Evolutionary conservation across 2,888 invertebrate genomes (phyloP), one percentile per base, ranked within the genome.

Genomic region (Tachystola acroxantha): DNA sequence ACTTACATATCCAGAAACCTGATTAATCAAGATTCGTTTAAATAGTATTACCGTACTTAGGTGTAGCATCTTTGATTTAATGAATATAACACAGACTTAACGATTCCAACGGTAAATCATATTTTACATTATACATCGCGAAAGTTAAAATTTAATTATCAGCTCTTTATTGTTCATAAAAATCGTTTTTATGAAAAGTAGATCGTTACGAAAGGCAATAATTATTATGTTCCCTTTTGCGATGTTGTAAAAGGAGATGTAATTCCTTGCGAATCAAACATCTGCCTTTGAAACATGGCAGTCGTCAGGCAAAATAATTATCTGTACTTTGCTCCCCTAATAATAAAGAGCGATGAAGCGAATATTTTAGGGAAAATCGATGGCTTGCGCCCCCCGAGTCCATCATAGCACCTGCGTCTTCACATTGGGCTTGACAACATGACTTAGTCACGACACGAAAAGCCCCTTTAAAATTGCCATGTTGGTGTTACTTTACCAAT

Each of bases 231-330:
- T 50, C 55, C 50, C 50, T 48, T 50, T 53, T 49, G 43, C 46
- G 44, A 59, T 37, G 53, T 57, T 56, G 51, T 59, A 59, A 62
- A 63, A 54, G 50, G 57, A 49, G 55, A 51, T 50, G 49, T 63
- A 57, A 63, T 64, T 58, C 57, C 50, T 59, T 48, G 53, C 46
- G 64, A 65, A 65, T 71, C 62, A 66, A 66, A 64, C 68, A 68
- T 65, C 67, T 70, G 72, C 53, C 57, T 63, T 61, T 58, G 63
- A 66, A 58, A 65, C 62, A 64, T 61, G 63, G 66, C 57, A 60
- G 61, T 60, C 61, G 60, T 69, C 57, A 64, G 64, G 56, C 57
- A 61, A 67, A 70, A 67, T 77, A 71, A 77, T 77, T 74, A 75
- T 69, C 64, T 70, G 46, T 55, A 53, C 46, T 36, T 42, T 34